Percentiles rank a stretch among this genome's conserved stretches.
phyloP scores from a whole-genome alignment of 1,140 invertebrate species.

The Lepidurus couesii region DNA sequence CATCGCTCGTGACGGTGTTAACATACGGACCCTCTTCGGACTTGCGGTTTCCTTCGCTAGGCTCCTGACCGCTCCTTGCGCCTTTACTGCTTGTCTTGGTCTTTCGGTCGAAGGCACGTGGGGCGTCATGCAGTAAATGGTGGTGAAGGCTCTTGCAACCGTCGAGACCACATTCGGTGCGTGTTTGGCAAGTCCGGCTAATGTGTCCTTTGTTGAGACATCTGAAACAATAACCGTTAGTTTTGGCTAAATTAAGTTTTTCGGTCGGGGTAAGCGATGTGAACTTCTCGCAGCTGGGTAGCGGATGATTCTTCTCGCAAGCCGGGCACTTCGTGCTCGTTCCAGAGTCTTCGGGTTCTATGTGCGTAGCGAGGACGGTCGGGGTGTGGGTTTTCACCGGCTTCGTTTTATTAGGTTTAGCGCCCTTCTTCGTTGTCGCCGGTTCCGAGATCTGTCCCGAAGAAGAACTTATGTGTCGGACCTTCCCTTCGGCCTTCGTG shows the following conservation, averaged over 20 bases:
- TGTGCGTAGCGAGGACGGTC: too few species aligned
- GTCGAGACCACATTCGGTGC: neutral
- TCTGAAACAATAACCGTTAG: neutral
- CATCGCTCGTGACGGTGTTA: neutral
- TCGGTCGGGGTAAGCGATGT: too few species aligned
- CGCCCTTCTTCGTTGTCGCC: too few species aligned
- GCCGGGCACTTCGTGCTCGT: too few species aligned
- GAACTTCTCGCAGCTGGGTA: too few species aligned
- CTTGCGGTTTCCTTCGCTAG: neutral
- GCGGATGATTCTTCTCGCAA: too few species aligned
- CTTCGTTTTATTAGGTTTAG: too few species aligned
- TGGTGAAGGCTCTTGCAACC: neutral
- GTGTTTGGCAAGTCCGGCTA: neutral
- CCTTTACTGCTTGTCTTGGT: neutral
- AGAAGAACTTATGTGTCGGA: neutral
- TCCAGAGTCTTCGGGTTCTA: too few species aligned
- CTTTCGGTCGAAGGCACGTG: neutral
- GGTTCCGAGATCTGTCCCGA: neutral
- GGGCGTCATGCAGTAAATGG: neutral
- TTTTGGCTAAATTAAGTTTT: neutral
- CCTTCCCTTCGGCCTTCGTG: conserved; percentile 5
- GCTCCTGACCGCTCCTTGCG: neutral
- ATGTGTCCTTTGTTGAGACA: neutral
- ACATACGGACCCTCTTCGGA: neutral
- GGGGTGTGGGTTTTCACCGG: too few species aligned